These are phyloP conservation scores for Neosilurus mollespiculum DNA, from an alignment of 2,797 vertebrate genomes.

Conservation along the genomic window DNA sequence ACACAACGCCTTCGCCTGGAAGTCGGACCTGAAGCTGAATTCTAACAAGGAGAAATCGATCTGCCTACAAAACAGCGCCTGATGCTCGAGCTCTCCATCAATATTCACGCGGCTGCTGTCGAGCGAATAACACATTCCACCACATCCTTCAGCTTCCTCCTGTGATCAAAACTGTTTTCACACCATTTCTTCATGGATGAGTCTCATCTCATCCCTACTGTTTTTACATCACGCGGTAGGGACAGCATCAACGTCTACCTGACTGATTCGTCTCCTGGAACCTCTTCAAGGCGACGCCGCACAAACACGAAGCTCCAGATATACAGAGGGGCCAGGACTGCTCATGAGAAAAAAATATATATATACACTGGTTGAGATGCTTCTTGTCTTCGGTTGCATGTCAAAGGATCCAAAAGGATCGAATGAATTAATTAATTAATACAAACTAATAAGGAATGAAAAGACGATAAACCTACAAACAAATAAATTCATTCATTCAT, in stretches of 20 bases:
- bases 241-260: background rate
- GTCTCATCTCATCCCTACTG: background rate
- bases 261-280: background rate
- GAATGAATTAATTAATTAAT: background rate
- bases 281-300: background rate
- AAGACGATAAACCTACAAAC: background rate
- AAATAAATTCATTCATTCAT: background rate
- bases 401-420: background rate
- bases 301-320: background rate
- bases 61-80: slow-evolving; percentile 4
- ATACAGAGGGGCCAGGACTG: background rate
- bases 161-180: background rate
- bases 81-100: background rate
- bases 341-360: background rate
- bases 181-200: background rate
- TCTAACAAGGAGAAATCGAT: slow-evolving; percentile 2
- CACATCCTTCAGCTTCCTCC: background rate
- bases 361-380: background rate
- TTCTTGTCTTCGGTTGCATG: background rate
- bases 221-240: background rate
- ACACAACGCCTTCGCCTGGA: background rate
- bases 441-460: too few relatives aligned
- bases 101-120: background rate
- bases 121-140: background rate
- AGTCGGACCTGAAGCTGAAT: background rate